These are phyloP conservation scores for Epistrophe grossulariae DNA, from an alignment of 2,888 invertebrate species.

Conservation along the genomic window DNA sequence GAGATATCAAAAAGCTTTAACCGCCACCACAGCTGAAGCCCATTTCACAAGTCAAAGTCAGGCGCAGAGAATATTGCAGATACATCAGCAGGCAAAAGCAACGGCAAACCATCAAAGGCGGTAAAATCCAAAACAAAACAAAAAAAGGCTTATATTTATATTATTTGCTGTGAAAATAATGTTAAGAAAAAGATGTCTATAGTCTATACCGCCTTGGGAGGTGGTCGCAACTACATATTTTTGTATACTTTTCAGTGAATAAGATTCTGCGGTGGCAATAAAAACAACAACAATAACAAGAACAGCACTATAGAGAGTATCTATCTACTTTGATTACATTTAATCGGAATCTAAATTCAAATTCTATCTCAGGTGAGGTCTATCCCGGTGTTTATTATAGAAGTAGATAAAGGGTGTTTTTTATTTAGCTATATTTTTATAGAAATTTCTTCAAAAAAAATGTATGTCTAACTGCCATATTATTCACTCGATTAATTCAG, in stretches of 20 bases:
- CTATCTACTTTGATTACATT: conserved; percentile 29
- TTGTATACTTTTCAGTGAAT: not conserved
- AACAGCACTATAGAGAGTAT: not conserved
- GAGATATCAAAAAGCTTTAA: conserved; percentile 64
- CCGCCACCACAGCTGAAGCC: conserved; percentile 30
- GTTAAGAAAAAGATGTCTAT: conserved; percentile 12
- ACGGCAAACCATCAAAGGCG: conserved; percentile 30
- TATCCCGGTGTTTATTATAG: not conserved
- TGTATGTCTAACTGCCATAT: no score
- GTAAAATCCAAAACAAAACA: conserved; percentile 16
- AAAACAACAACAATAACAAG: not conserved
- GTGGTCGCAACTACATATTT: not conserved
- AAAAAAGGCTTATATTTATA: conserved; percentile 3
- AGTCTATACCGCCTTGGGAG: conserved; percentile 29
- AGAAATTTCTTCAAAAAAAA: no score
- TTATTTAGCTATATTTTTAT: not conserved
- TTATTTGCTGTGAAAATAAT: not conserved
- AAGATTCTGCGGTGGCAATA: conserved; percentile 8
- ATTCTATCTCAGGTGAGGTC: conserved; percentile 34
- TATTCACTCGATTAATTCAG: no score
- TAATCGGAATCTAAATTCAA: conserved; percentile 58
- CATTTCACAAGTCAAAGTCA: conserved; percentile 52
- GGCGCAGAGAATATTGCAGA: conserved; percentile 21
- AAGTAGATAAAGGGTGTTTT: not conserved
- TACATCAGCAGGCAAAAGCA: not conserved